phyloP scores from a whole-genome alignment of 2,888 invertebrate genomes.

The Rhaphigaster nebulosa region DNA sequence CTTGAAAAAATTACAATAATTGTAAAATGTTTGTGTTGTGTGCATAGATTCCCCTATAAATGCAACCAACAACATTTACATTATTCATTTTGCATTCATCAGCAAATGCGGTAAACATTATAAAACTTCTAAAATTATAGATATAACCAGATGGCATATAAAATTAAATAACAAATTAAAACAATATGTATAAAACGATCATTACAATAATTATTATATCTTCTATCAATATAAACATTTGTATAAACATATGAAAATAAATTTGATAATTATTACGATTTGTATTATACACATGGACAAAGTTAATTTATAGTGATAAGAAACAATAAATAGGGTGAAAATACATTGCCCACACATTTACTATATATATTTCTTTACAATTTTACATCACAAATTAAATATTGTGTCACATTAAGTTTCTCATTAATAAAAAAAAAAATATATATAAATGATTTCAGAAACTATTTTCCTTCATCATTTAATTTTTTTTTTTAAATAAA shows the following conservation, averaged over 20 bases:
- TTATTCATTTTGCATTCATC: slow-evolving; percentile 36
- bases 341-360: slow-evolving; percentile 52
- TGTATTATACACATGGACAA: slow-evolving; percentile 59
- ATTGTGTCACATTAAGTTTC: slow-evolving; percentile 54
- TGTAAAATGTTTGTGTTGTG: slow-evolving; percentile 42
- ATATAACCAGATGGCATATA: slow-evolving; percentile 52
- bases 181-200: slow-evolving; percentile 57
- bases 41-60: slow-evolving; percentile 49
- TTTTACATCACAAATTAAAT: slow-evolving; percentile 57
- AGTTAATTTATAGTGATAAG: slow-evolving; percentile 54
- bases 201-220: slow-evolving; percentile 54
- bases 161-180: slow-evolving; percentile 59
- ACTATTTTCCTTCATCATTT: slow-evolving; percentile 42
- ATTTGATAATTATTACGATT: slow-evolving; percentile 56
- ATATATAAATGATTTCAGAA: slow-evolving; percentile 39
- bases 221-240: slow-evolving; percentile 59
- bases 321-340: slow-evolving; percentile 58
- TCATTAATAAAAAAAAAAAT: slow-evolving; percentile 52
- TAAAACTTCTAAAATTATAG: slow-evolving; percentile 50
- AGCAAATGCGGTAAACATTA: slow-evolving; percentile 52
- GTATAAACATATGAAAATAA: slow-evolving; percentile 60
- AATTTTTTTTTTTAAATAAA: slow-evolving; percentile 45
- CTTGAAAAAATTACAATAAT: slow-evolving; percentile 5
- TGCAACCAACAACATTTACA: slow-evolving; percentile 55
- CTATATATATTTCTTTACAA: slow-evolving; percentile 58